Base-by-base conservation (phyloP, 2,888 invertebrate genomes). In the Eupithecia subfuscata region DNA sequence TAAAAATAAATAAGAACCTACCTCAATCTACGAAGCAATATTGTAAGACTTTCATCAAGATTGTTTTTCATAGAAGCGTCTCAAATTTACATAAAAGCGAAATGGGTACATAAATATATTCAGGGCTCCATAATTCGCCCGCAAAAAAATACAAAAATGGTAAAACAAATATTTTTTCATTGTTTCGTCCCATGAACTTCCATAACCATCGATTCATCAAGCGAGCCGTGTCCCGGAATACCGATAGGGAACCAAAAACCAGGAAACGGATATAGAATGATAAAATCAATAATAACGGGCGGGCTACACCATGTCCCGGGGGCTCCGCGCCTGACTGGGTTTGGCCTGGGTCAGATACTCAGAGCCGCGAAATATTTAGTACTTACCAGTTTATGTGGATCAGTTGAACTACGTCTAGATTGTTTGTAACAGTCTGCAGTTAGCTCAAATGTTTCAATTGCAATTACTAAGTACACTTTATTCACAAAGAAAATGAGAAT, bases 281-380 rank as follows among this genome's bases (percentile, higher is more conserved):
- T 77, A 77, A 73, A 87, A 87, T 88, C 89, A 87, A 88, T 88
- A 88, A 86, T 83, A 83, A 82, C 81, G 79, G 81, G 78, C 64
- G 73, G 79, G 74, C 43, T 76, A 77, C 77, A 78, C 83, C 83
- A 81, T 83, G 83, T 81, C 80, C 78, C n/a, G 34, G 79, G 75
- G 79, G 77, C 78, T 79, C 79, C 81, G 79, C 79, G 70, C 37
- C 64, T 81, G 83, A 79, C 75, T 82, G 85, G 76, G 78, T 79
- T 77, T 72, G 64, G 72, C 75, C 80, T 45, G 45, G 45, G 14
- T n/a, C 52, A 40, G 40, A 34, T 52, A 11, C 22, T 56, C 56
- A 22, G 22, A 56, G 56, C 22, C 9, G 12, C 22, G n/a, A 22
- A 56, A 22, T 56, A 56, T 16, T 1, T 45, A 16, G 2, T 40